phyloP scores from a whole-genome alignment of 2,797 vertebrate species.

The Alexandromys oeconomus region DNA sequence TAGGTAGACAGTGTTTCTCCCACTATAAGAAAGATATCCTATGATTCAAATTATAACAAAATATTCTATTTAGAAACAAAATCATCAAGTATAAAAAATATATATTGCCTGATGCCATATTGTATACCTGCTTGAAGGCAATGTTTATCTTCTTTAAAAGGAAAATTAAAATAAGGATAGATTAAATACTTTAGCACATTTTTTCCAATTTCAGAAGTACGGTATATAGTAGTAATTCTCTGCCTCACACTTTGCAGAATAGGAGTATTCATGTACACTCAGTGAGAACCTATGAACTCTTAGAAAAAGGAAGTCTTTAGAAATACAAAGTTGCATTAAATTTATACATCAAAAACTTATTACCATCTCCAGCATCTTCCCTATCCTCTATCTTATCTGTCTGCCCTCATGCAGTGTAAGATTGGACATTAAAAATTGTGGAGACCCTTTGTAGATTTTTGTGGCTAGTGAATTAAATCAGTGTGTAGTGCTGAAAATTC shows the following conservation, averaged over 20 bases:
- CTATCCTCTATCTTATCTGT: slow-evolving; percentile 17
- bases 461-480: slow-evolving; percentile 44
- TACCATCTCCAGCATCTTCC: neutral
- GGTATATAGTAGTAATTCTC: neutral
- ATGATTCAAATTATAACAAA: slow-evolving; percentile 81
- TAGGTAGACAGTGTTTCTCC: slow-evolving; percentile 93
- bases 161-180: slow-evolving; percentile 58
- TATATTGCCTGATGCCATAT: slow-evolving; percentile 52
- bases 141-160: slow-evolving; percentile 52
- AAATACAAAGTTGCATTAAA: slow-evolving; percentile 30
- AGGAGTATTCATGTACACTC: neutral
- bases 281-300: neutral
- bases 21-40: slow-evolving; percentile 89
- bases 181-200: slow-evolving; percentile 32
- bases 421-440: neutral
- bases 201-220: slow-evolving; percentile 10
- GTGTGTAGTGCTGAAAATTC: neutral
- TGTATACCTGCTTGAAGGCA: slow-evolving; percentile 65
- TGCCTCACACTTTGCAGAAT: neutral
- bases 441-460: slow-evolving; percentile 51
- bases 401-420: neutral
- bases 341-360: slow-evolving; percentile 39
- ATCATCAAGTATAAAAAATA: slow-evolving; percentile 55
- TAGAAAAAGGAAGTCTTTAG: slow-evolving; percentile 19
- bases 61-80: slow-evolving; percentile 81